A percentile compares a stretch with the other conserved stretches of the same genome.
phyloP scores from a whole-genome alignment of 1,140 invertebrate genomes.

The Anoplolepis gracilipes region DNA sequence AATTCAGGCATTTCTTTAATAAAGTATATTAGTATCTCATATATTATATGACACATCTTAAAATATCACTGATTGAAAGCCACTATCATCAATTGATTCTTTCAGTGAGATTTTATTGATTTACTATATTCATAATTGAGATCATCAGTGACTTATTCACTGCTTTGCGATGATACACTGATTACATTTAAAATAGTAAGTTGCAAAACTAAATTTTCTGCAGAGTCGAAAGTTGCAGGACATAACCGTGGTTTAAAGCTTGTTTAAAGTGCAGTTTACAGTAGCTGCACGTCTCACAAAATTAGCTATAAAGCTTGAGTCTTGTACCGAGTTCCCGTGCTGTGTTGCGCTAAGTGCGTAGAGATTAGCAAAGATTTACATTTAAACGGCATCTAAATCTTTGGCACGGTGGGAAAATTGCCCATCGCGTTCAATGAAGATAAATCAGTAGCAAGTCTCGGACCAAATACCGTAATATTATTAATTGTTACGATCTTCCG shows the following conservation, averaged over 20 bases:
- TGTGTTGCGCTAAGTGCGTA: slow-evolving; percentile 18
- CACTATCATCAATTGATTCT: too few relatives aligned
- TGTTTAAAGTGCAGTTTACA: slow-evolving; percentile 56
- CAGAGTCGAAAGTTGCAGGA: slow-evolving; percentile 37
- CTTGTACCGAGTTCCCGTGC: background rate
- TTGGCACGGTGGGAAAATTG: slow-evolving; percentile 32
- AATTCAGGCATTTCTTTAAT: too few relatives aligned
- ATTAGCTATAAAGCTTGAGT: slow-evolving; percentile 50
- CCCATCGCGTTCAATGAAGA: slow-evolving; percentile 21
- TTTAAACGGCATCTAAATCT: slow-evolving; percentile 54
- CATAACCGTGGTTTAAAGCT: slow-evolving; percentile 60
- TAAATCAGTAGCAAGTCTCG: slow-evolving; percentile 24
- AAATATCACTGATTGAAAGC: too few relatives aligned
- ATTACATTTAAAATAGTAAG: too few relatives aligned
- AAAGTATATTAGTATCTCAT: too few relatives aligned
- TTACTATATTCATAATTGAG: too few relatives aligned
- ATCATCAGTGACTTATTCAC: too few relatives aligned
- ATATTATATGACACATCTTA: too few relatives aligned
- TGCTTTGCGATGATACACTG: too few relatives aligned
- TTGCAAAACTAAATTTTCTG: slow-evolving; percentile 36
- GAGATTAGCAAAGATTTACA: slow-evolving; percentile 59
- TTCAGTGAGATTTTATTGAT: too few relatives aligned
- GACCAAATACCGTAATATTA: slow-evolving; percentile 21
- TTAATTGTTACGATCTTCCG: slow-evolving; percentile 28
- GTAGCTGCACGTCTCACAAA: slow-evolving; percentile 31